phyloP scores from a whole-genome alignment of 2,797 vertebrate species.

The Dipus sagitta region DNA sequence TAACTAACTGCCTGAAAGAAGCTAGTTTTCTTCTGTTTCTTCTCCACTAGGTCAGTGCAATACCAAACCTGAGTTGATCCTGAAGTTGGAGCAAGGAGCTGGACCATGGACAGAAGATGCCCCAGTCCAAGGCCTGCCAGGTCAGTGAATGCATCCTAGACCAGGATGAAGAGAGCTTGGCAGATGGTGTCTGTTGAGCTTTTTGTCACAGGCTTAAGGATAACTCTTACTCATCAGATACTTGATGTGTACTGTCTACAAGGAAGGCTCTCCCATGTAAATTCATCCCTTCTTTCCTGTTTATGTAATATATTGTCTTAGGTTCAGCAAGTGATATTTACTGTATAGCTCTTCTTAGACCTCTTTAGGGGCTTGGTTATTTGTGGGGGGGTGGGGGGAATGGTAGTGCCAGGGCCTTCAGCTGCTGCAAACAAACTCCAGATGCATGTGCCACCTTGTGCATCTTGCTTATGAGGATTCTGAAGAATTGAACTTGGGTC shows the following conservation, averaged over 20 bases:
- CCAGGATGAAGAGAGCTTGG: neutral
- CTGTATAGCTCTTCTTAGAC: too few species aligned
- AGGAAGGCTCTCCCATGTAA: neutral
- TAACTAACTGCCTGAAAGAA: too few species aligned
- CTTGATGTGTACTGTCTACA: neutral
- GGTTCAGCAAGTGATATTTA: neutral
- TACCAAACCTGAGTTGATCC: conserved; percentile 63
- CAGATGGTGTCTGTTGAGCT: neutral
- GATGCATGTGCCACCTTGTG: too few species aligned
- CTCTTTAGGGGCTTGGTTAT: too few species aligned
- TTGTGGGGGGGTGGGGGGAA: too few species aligned
- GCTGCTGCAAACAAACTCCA: too few species aligned
- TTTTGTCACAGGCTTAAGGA: neutral
- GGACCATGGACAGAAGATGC: conserved; percentile 4
- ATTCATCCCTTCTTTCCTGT: neutral
- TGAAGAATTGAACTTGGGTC: too few species aligned
- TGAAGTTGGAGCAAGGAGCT: conserved; percentile 61
- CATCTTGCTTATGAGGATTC: too few species aligned
- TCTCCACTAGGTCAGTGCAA: conserved; percentile 12
- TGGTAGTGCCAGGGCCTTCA: too few species aligned
- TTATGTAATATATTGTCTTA: neutral
- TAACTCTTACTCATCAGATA: neutral
- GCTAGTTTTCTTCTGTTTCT: too few species aligned
- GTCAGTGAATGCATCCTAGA: neutral
- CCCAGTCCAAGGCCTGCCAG: neutral